Evolutionary conservation across 2,888 invertebrate species (phyloP), one percentile per base, ranked within the genome.

Genomic region (Miltochrista miniata): DNA sequence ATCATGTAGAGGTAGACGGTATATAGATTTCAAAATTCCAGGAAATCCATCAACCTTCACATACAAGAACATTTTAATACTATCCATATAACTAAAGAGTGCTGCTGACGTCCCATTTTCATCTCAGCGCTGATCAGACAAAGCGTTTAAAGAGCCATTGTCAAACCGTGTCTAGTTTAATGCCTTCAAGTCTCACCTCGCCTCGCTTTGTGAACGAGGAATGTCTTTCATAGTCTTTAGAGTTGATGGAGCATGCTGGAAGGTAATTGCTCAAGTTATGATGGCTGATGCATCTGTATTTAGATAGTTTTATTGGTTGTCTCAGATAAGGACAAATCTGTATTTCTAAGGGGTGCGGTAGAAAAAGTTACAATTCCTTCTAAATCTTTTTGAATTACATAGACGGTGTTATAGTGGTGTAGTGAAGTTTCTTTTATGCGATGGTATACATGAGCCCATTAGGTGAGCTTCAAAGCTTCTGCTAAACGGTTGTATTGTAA

Each of bases 71-170:
- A 24, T 24, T 24, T 24, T 24, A 24, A 24, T 24, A 24, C 18
- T 24, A 24, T 24, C n/a, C 18, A 24, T 24, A 18, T 24, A 18
- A 30, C 29, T 14, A 45, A n/a, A 36, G 45, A 30, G 14, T 35
- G 14, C 11, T 35, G 24, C 35, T 24, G 29, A 36, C 14, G 11
- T 30, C 30, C 63, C 59, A 60, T 66, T 68, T 69, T 72, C 64
- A 72, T 56, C 56, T 58, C 54, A 53, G 40, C 42, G 41, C 46
- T 58, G 56, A 59, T 59, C 76, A 70, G 72, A 83, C 82, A 83
- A 85, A 77, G 70, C 69, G 61, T 67, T 75, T 75, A 74, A 79
- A 81, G 81, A 75, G 56, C 75, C 65, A 83, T 86, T 86, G 84
- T 85, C 64, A 64, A 62, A 66, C 54, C 74, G 67, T 68, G 74